Evolutionary conservation across 2,113 vertebrate species (phyloP).

Genomic region (Corythaeola cristata): DNA sequence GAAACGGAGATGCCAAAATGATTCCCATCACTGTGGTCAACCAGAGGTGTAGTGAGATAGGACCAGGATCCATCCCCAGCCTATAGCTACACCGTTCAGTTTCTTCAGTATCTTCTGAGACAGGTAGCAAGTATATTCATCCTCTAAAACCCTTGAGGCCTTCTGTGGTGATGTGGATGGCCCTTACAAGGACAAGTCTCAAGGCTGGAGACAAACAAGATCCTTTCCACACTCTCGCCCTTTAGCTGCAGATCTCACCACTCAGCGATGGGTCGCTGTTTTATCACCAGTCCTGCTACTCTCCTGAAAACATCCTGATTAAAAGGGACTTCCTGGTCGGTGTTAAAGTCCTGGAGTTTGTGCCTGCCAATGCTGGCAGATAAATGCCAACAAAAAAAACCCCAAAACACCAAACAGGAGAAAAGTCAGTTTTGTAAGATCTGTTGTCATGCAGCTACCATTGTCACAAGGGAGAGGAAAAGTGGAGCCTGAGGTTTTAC

Average conservation of each 20-base stretch:
- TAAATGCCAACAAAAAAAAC: background rate
- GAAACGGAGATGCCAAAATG: background rate
- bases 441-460: background rate
- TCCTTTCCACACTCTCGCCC: background rate
- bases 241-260: background rate
- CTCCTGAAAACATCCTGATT: background rate
- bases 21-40: background rate
- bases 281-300: background rate
- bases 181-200: background rate
- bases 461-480: background rate
- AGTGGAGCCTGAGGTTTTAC: slow-evolving; percentile 9
- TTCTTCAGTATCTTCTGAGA: background rate
- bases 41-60: background rate
- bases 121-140: background rate
- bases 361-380: background rate
- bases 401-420: background rate
- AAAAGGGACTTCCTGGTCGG: background rate
- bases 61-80: background rate
- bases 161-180: background rate
- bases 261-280: rapidly evolving
- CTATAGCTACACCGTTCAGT: rapidly evolving
- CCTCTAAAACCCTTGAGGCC: background rate
- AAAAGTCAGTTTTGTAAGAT: background rate
- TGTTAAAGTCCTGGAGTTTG: background rate
- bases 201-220: background rate